Conservation (phyloP, 2,113 vertebrate genomes). For the Patagioenas fasciata region DNA sequence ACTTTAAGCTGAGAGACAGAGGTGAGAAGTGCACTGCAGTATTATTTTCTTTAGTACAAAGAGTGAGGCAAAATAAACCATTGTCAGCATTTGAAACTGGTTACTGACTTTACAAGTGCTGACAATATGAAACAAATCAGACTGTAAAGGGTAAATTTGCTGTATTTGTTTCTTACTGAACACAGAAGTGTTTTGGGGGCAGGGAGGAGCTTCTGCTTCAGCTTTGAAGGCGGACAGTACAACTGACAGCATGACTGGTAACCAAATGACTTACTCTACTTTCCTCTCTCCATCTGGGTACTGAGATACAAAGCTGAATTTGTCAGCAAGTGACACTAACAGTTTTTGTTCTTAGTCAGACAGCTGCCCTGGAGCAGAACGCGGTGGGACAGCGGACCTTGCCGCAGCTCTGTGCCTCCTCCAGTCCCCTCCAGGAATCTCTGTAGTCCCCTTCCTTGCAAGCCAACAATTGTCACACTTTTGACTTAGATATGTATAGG, state of each 20-base stretch:
- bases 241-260: neutral
- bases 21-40: neutral
- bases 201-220: neutral
- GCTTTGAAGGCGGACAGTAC: neutral
- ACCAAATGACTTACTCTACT: neutral
- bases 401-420: neutral
- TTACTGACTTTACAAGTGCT: neutral
- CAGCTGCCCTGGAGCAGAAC: neutral
- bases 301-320: neutral
- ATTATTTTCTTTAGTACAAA: neutral
- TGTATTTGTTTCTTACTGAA: neutral
- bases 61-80: neutral
- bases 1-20: neutral
- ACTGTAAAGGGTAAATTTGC: neutral
- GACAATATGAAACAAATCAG: neutral
- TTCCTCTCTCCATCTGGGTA: neutral
- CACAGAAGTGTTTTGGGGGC: accelerated
- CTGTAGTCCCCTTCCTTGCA: neutral
- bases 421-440: neutral
- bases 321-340: neutral
- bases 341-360: neutral
- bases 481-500: neutral
- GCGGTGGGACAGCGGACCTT: neutral
- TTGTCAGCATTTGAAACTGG: neutral
- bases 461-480: accelerated